Percentiles rank a stretch among this genome's conserved stretches.
Conservation (phyloP, 2,113 vertebrate species). For the Marcusenius ussheri region DNA sequence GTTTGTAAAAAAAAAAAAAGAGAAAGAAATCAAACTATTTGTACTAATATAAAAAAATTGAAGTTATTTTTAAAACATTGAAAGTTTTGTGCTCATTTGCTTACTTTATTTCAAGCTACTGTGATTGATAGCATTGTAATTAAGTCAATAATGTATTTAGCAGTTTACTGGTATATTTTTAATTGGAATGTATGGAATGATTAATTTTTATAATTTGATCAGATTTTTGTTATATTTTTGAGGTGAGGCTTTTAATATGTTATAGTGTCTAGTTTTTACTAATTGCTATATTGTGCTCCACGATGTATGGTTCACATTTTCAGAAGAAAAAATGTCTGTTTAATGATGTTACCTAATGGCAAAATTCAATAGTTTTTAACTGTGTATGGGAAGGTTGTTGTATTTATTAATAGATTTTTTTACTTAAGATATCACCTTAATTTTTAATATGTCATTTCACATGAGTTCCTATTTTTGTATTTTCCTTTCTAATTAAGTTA, state of each 20-base stretch:
- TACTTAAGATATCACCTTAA: slow-evolving; percentile 93
- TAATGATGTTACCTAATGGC: slow-evolving; percentile 91
- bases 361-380: slow-evolving; percentile 99
- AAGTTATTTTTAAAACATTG: slow-evolving; percentile 99
- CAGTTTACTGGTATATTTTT: slow-evolving; percentile 99
- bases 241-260: slow-evolving; percentile 96
- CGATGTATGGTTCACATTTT: slow-evolving; percentile 87
- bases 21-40: slow-evolving; percentile 78
- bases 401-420: slow-evolving; percentile 99
- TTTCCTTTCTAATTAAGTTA: slow-evolving; percentile 93
- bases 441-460: slow-evolving; percentile 99
- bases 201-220: slow-evolving; percentile 96
- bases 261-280: slow-evolving; percentile 98
- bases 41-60: slow-evolving; percentile 93
- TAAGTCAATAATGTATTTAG: slow-evolving; percentile 98
- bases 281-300: slow-evolving; percentile 95
- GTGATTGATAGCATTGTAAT: slow-evolving; percentile 99
- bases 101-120: slow-evolving; percentile 99
- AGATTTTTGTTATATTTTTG: slow-evolving; percentile 97
- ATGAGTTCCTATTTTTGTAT: slow-evolving; percentile 98
- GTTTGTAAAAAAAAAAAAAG: slow-evolving; percentile 86
- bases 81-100: slow-evolving; percentile 97
- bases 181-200: slow-evolving; percentile 88
- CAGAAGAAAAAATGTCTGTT: slow-evolving; percentile 92
- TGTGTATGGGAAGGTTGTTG: slow-evolving; percentile 99